Percentiles rank a stretch among this genome's conserved stretches.
phyloP scores from a whole-genome alignment of 2,888 invertebrate genomes.

The Chorisops tibialis region DNA sequence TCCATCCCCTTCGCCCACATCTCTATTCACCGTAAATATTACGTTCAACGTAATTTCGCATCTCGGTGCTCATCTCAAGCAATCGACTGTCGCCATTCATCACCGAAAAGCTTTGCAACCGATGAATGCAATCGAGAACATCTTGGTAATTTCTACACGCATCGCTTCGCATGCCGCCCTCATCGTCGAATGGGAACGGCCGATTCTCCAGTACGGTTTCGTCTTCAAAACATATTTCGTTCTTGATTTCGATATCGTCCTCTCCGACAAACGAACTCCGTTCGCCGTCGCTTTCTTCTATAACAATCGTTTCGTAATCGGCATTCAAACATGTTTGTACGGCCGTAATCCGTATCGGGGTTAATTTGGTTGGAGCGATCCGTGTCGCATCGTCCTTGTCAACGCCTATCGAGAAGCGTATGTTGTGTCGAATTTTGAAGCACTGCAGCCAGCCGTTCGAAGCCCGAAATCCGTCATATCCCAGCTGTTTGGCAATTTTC shows the following conservation, averaged over 20 bases:
- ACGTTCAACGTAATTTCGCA: constrained; percentile 18
- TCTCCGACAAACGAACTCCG: not conserved
- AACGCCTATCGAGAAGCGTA: constrained; percentile 6
- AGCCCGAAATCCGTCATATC: constrained; percentile 14
- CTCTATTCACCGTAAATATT: constrained; percentile 12
- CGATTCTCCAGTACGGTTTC: constrained; percentile 1
- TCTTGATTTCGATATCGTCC: constrained; percentile 8
- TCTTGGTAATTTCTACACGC: constrained; percentile 17
- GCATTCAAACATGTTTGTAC: not conserved
- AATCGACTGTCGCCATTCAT: constrained; percentile 8
- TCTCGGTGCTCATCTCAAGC: constrained; percentile 16
- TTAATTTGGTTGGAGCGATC: not conserved
- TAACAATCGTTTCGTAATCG: constrained; percentile 16
- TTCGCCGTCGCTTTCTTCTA: constrained; percentile 12
- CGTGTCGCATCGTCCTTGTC: not conserved
- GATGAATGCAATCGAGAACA: constrained; percentile 17
- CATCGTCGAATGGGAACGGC: not conserved
- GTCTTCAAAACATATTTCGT: constrained; percentile 17
- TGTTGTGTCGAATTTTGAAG: constrained; percentile 21
- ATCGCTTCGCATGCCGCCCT: not conserved
- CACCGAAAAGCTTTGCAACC: constrained; percentile 18
- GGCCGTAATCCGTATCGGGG: not conserved
- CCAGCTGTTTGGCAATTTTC: constrained; percentile 13
- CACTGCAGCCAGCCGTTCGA: constrained; percentile 23
- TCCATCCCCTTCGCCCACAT: too few relatives aligned